A percentile compares a stretch with the other conserved stretches of the same genome.
These are phyloP conservation scores for Bubo blakistoni DNA, from an alignment of 2,113 vertebrate genomes.

Conservation along the genomic window DNA sequence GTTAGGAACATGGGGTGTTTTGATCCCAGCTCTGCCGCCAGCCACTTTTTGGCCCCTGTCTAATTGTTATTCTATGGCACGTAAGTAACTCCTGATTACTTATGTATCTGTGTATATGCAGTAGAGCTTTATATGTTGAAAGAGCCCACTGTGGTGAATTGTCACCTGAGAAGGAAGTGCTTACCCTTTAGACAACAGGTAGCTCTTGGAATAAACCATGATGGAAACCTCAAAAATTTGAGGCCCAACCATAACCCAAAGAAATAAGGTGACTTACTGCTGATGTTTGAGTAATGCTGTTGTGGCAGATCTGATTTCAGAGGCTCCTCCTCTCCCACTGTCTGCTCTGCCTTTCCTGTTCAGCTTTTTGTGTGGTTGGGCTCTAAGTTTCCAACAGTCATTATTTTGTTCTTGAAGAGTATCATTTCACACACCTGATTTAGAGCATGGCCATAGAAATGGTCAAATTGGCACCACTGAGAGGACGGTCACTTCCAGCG, in stretches of 20 bases:
- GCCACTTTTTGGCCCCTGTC: background rate
- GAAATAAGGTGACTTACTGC: background rate
- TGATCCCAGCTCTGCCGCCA: background rate
- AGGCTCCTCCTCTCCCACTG: background rate
- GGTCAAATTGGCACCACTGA: background rate
- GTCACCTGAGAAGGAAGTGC: background rate
- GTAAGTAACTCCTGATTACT: background rate
- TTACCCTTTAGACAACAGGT: background rate
- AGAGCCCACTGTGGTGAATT: background rate
- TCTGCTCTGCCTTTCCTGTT: background rate
- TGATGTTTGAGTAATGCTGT: background rate
- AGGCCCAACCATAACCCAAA: background rate
- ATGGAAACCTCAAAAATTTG: background rate
- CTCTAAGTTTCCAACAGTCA: background rate
- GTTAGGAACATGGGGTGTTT: fast-evolving
- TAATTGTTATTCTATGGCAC: background rate
- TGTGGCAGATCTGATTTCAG: background rate
- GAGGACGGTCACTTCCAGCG: fast-evolving
- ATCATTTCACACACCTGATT: background rate
- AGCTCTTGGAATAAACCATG: background rate
- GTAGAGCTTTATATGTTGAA: background rate
- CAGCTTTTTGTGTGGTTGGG: background rate
- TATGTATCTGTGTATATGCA: fast-evolving
- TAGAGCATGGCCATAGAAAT: background rate
- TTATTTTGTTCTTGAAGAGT: background rate